phyloP scores from a whole-genome alignment of 2,797 vertebrate species.

The Peromyscus attwateri region DNA sequence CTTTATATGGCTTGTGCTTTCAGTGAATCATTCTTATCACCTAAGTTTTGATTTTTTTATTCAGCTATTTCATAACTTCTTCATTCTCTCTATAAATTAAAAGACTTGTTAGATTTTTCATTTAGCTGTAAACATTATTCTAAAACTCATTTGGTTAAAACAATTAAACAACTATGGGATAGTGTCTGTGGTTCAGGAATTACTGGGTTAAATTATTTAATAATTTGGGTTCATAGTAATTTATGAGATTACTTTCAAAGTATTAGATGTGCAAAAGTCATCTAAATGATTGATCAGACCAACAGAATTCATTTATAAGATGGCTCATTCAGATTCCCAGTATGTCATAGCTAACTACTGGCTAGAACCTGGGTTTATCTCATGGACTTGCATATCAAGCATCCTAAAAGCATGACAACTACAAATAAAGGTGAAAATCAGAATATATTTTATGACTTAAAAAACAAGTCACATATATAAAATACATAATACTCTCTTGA shows the following conservation, averaged over 20 bases:
- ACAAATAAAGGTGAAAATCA: neutral
- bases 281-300: neutral
- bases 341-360: neutral
- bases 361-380: neutral
- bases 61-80: neutral
- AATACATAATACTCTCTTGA: neutral
- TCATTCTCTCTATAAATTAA: constrained; percentile 45
- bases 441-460: neutral
- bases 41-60: neutral
- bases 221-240: neutral
- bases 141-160: neutral
- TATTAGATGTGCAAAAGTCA: neutral
- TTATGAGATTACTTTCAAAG: neutral
- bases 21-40: neutral
- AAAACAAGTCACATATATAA: neutral
- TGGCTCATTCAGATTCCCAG: neutral
- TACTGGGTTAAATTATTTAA: neutral
- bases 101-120: neutral
- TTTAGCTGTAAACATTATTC: neutral
- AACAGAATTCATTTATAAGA: neutral
- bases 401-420: neutral
- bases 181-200: neutral
- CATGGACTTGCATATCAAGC: neutral
- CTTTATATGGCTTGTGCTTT: neutral
- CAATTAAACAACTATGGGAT: neutral